Base-by-base conservation (phyloP, 2,113 vertebrate species). In the Monarcha castaneiventris region DNA sequence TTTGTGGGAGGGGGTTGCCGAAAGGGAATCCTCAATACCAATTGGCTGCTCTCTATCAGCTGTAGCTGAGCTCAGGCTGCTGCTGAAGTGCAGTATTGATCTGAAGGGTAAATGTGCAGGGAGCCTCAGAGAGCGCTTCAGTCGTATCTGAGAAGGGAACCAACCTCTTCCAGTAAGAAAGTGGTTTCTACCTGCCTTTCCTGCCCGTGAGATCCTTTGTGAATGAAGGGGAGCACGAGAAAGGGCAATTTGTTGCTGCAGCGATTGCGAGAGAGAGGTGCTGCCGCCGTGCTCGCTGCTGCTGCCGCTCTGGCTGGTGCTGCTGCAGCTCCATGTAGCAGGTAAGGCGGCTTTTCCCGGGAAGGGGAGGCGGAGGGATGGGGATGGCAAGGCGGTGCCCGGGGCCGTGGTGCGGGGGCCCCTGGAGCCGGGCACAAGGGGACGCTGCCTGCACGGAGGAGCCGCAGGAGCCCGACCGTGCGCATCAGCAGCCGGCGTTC, bases 21-120 rank as follows among this genome's bases (percentile, higher is more conserved):
- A 32, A 48, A 93, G 93, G 97, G 96, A 97, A 96, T 93, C 95
- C 98, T 97, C 95, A 6, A 44, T 84, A 96, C 91, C 97, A 95
- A 98, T 98, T 98, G 98, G 98, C 97, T 98, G 10, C 59, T 29
- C 73, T 82, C 95, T 88, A 46, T 84, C 82, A 94, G 97, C 97
- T 95, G 98, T 97, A 90, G 97, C 55, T 26, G 82, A 93, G 98
- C 97, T 93, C 74, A 67, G 56, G 97, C 97, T 79, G 97, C 97
- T 90, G 97, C 95, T 88, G 16, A 54, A 59, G 96, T 97, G 95
- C 97, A 5, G 93, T 90, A 96, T 97, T 72, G 98, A 98, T 98
- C 97, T 76, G 97, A 87, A 97, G 98, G 96, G 97, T 95, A 72
- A 97, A 94, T 41, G 97, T 85, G 97, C 23, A 91, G 96, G 78